Evolutionary conservation across 2,797 vertebrate genomes (phyloP), one percentile per base, ranked within the genome.

Genomic region (Myotis pilosus): DNA sequence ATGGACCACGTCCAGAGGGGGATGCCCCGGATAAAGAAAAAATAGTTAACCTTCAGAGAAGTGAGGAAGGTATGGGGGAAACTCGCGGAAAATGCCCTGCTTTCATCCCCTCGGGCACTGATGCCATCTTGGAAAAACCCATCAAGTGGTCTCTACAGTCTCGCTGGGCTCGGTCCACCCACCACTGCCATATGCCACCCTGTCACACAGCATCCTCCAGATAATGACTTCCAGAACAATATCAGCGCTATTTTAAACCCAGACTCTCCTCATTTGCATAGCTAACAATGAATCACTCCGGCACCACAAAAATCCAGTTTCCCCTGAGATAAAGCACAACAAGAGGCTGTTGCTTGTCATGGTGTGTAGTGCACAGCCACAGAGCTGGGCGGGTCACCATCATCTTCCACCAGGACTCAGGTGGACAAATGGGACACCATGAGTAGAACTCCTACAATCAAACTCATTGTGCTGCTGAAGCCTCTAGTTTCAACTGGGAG

Each of bases 41-140:
- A 95, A 96, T 78, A 97, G 97, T 91, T 94, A 97, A 94, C 92
- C 94, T 89, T 94, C 71, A 44, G 85, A 95, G 94, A 97, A 60
- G 53, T 57, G 47, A 69, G 1, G 12, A 95, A 92, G 88, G 28
- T n/a, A 96, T 15, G 0, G n/a, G 25, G 12, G 16, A 47, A 33
- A 28, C 44, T 84, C 19, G 20, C n/a, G 66, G 0, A 62, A 57
- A 97, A 92, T 72, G 84, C 7, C 9, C 41, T 79, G 28, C 62
- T 97, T 91, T 94, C 55, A 51, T 92, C 85, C 95, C 82, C 51
- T 69, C 15, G 22, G 62, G 9, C 47, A 81, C 66, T 95, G 92
- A 47, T 79, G 91, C 15, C 84, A 36, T 95, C 80, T 95, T 6
- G 2, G 55, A 51, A 49, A 97, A 97, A 97, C 94, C 87, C 68